Evolutionary conservation across 2,888 invertebrate genomes (phyloP).

Genomic region (Amorpha juglandis): DNA sequence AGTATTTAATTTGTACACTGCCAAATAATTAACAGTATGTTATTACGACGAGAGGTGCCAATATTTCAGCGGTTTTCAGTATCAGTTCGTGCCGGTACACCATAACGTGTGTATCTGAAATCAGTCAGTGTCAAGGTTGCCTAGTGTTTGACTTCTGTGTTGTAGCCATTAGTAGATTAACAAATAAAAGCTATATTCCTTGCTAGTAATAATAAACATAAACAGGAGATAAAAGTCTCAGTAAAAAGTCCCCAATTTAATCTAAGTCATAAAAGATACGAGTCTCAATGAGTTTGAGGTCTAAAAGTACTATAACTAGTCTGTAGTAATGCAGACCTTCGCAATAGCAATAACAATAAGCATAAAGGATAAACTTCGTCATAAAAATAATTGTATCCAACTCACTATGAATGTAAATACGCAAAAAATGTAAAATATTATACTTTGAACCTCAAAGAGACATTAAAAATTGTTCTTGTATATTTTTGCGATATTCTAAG

Average conservation of each 20-base stretch:
- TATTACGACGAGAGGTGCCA: too few relatives aligned
- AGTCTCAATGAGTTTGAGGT: not conserved
- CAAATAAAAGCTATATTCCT: not conserved
- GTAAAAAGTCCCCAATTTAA: not conserved
- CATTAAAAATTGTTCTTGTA: slow-evolving; percentile 5
- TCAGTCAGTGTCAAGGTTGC: not conserved
- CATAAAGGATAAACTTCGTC: not conserved
- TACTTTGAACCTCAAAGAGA: not conserved
- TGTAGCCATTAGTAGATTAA: not conserved
- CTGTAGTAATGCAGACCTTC: not conserved
- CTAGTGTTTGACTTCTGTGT: not conserved
- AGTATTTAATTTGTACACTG: too few relatives aligned
- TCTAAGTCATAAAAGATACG: not conserved
- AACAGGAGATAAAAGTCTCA: not conserved
- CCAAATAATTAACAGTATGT: too few relatives aligned
- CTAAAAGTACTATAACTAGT: not conserved
- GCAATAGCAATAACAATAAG: not conserved
- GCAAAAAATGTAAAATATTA: not conserved
- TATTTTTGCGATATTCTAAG: not conserved
- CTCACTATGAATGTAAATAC: not conserved
- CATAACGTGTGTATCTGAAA: not conserved
- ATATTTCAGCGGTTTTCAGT: too few relatives aligned
- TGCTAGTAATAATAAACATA: not conserved
- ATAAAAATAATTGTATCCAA: not conserved
- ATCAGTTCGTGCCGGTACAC: too few relatives aligned